Evolutionary conservation across 2,888 invertebrate species (phyloP).

Genomic region (Aelia acuminata): DNA sequence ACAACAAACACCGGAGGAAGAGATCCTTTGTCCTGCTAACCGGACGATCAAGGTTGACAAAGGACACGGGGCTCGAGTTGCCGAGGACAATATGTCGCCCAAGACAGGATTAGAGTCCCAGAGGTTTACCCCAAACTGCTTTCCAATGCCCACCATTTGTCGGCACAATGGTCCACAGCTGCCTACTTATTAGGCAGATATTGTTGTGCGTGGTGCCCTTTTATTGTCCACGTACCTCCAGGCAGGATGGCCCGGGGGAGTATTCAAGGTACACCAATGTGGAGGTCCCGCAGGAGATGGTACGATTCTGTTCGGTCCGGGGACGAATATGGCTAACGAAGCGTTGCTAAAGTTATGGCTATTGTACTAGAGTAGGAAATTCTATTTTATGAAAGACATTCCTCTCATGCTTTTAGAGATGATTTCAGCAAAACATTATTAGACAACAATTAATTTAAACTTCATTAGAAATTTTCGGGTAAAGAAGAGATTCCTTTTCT

Average conservation of each 20-base stretch:
- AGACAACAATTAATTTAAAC: no score
- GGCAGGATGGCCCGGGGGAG: background rate
- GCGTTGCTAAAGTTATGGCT: background rate
- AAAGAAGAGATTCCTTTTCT: no score
- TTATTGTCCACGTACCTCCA: conserved; percentile 26
- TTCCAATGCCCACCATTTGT: conserved; percentile 31
- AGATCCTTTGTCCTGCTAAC: background rate
- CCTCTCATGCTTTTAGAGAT: no score
- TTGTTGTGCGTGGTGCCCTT: background rate
- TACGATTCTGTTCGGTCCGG: background rate
- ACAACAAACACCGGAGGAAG: background rate
- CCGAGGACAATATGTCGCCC: conserved; percentile 1
- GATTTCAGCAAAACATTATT: no score
- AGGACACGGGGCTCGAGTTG: conserved; percentile 17
- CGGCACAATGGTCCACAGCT: background rate
- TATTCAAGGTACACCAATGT: background rate
- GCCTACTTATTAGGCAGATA: conserved; percentile 46
- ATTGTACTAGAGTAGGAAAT: background rate
- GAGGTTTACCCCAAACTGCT: conserved; percentile 25
- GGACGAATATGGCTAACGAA: background rate
- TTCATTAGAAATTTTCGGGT: no score
- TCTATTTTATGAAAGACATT: background rate
- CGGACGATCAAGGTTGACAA: conserved; percentile 41
- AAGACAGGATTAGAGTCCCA: conserved; percentile 3
- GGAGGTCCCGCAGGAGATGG: background rate